Percentiles rank a stretch among this genome's conserved stretches.
phyloP scores from a whole-genome alignment of 53 echinoderm and acorn worm species.

The Echinarachnius parma region DNA sequence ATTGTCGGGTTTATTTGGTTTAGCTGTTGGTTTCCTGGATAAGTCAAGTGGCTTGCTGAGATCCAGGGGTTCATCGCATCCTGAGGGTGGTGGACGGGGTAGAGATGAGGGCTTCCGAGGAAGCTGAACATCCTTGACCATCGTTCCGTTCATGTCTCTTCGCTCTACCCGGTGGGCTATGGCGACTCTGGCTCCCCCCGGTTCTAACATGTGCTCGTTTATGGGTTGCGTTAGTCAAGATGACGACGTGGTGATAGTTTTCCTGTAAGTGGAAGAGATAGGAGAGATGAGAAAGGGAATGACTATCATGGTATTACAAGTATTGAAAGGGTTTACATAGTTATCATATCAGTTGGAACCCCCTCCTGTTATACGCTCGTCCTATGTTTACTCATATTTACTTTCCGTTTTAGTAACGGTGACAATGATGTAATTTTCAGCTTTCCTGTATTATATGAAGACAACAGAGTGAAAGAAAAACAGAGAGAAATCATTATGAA shows the following conservation, averaged over 20 bases:
- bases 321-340: no score
- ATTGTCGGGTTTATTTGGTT: not conserved
- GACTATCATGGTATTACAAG: not conserved
- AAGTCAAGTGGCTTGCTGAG: slow-evolving; percentile 82
- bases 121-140: not conserved
- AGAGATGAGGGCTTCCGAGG: not conserved
- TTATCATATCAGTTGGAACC: no score
- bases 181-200: not conserved
- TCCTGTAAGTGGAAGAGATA: not conserved
- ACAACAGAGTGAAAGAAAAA: no score
- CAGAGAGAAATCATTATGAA: no score
- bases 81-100: not conserved
- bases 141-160: slow-evolving; percentile 11
- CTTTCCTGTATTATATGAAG: no score
- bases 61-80: slow-evolving; percentile 56
- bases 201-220: not conserved
- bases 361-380: no score
- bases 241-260: no score
- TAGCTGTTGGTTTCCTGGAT: slow-evolving; percentile 48
- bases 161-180: not conserved
- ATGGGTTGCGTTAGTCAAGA: no score
- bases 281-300: not conserved
- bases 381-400: no score
- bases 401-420: no score
- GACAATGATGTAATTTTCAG: no score